Evolutionary conservation across 2,888 invertebrate genomes (phyloP), one percentile per base, ranked within the genome.

Genomic region (Caenorhabditis parvicauda): DNA sequence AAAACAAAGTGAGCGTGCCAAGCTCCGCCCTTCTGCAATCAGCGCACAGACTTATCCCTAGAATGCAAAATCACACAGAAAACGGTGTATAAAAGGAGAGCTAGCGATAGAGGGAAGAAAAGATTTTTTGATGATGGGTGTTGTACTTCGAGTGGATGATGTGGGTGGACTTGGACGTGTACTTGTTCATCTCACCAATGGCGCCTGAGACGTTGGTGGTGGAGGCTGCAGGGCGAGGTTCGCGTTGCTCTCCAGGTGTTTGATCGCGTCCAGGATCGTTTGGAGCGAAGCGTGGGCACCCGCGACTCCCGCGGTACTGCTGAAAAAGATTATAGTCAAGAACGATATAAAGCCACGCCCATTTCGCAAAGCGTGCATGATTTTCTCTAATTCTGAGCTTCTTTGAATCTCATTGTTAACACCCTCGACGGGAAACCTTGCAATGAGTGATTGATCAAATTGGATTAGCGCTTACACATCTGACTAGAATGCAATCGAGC

Each of bases 261-360:
- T 88, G 80, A 98, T 96, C 54, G 98, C 98, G 83, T 96, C 95
- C 37, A 96, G 93, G 72, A 98, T 95, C 14, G 95, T 95, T 84
- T 96, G 94, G 76, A 98, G 86, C 27, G 77, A 74, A 24, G 74
- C 72, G n/a, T 74, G 70, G n/a, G 66, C 52, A 14, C 39, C 41
- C 12, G 57, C n/a, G 17, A 32, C 47, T 21, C 55, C 52, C 35
- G 52, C 54, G 9, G 61, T 61, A 32, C 57, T 57, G n/a, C 61
- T 61, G 61, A 37, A 52, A 57, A 27, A 19, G 28, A 35, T 48
- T 7, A 32, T 12, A 47, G 32, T 46, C 32, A n/a, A 28, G n/a
- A n/a, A n/a, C n/a, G n/a, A n/a, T n/a, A n/a, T n/a, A n/a, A n/a
- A n/a, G n/a, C n/a, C n/a, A n/a, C n/a, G n/a, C n/a, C n/a, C n/a